These are phyloP conservation scores for Neodontobutis hainanensis DNA, from an alignment of 2,113 vertebrate genomes.

Conservation along the genomic window DNA sequence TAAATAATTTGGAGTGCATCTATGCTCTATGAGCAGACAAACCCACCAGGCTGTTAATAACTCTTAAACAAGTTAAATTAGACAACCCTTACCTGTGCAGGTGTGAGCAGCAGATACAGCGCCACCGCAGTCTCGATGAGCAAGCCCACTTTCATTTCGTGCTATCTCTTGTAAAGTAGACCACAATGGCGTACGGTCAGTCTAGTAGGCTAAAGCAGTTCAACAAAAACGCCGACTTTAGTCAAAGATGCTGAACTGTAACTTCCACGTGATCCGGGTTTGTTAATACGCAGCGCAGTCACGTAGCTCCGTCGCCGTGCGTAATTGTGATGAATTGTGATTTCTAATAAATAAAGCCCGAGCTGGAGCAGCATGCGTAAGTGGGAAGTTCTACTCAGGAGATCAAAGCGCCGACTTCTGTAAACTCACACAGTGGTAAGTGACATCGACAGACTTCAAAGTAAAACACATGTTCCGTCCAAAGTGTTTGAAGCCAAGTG, in stretches of 20 bases:
- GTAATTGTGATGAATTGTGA: conserved; percentile 61
- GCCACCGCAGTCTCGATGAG: conserved; percentile 67
- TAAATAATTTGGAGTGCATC: neutral
- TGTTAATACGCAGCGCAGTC: conserved; percentile 42
- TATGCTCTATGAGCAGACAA: neutral
- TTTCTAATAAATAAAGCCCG: conserved; percentile 41
- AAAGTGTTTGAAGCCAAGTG: conserved; percentile 17
- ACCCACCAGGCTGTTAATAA: neutral
- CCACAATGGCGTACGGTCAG: conserved; percentile 10
- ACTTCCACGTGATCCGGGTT: conserved; percentile 45
- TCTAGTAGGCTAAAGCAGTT: conserved; percentile 37
- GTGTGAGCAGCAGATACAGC: conserved; percentile 76
- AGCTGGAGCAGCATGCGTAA: neutral
- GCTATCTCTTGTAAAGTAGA: conserved; percentile 27
- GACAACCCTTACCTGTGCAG: conserved; percentile 75
- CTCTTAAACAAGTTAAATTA: neutral
- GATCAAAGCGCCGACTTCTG: neutral
- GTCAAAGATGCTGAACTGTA: conserved; percentile 42
- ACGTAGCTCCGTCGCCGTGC: conserved; percentile 49
- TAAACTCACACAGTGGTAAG: neutral
- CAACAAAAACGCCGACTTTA: conserved; percentile 26
- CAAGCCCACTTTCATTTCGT: conserved; percentile 72
- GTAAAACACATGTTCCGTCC: conserved; percentile 3
- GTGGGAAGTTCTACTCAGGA: neutral
- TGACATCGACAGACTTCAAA: neutral